A percentile compares a stretch with the other conserved stretches of the same genome.
phyloP scores from a whole-genome alignment of 2,888 invertebrate genomes.

The Allacma fusca region DNA sequence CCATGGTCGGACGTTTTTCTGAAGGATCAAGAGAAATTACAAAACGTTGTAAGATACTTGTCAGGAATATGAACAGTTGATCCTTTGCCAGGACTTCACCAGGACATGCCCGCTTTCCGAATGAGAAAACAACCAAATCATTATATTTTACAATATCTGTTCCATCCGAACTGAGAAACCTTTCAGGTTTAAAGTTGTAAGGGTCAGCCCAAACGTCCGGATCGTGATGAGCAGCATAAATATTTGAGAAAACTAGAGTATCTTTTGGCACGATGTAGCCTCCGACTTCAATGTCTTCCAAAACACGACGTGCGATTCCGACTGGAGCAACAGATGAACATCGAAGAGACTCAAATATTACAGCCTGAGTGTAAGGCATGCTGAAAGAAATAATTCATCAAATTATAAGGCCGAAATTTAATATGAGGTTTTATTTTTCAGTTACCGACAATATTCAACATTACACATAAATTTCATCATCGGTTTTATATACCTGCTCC shows the following conservation, averaged over 20 bases:
- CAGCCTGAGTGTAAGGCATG: slow-evolving; percentile 36
- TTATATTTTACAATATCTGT: neutral
- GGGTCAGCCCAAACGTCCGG: slow-evolving; percentile 32
- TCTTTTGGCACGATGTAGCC: slow-evolving; percentile 29
- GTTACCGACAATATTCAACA: too few species aligned
- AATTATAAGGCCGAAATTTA: too few species aligned
- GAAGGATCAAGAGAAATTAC: neutral
- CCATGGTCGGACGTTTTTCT: neutral
- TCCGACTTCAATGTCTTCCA: slow-evolving; percentile 11
- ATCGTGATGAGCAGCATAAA: slow-evolving; percentile 17
- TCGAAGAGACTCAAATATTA: slow-evolving; percentile 19
- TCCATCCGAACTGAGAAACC: slow-evolving; percentile 30
- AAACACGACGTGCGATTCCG: slow-evolving; percentile 13
- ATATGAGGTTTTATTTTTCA: too few species aligned
- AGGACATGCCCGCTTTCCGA: slow-evolving; percentile 28
- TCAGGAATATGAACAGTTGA: slow-evolving; percentile 24
- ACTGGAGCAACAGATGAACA: slow-evolving; percentile 14
- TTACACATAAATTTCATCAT: too few species aligned
- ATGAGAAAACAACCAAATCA: slow-evolving; percentile 22
- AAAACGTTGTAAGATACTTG: slow-evolving; percentile 26
- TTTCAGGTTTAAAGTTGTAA: slow-evolving; percentile 23
- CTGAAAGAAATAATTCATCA: too few species aligned
- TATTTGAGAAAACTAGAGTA: slow-evolving; percentile 25
- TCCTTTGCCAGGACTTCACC: slow-evolving; percentile 36
- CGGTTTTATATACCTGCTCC: neutral